Base-by-base conservation (phyloP, 2,888 invertebrate genomes). In the Zaprionus lineosus region DNA sequence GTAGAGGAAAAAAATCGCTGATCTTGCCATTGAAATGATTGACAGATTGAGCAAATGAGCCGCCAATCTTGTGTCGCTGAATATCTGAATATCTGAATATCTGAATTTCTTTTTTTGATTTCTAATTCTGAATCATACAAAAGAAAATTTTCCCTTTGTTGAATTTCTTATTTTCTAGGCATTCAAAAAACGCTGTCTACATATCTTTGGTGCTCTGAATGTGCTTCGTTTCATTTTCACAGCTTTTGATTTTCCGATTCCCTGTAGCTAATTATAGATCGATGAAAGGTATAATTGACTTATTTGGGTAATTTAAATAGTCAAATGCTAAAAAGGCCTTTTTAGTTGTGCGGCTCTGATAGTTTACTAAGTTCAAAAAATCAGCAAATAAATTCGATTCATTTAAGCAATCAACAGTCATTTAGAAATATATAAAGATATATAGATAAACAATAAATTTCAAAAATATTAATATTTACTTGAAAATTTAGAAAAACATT, bases 161-260 rank as follows among this genome's bases (percentile, higher is more conserved):
- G 8, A 18, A 26, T 18, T 28, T 46, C 36, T 44, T 53, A 28
- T 28, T 31, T 29, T 53, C 18, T n/a, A n/a, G 16, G 16, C 7
- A 44, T 51, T 57, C 28, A 57, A 40, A 15, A 40, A 18, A 41
- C 19, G 29, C 21, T 33, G 8, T 18, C 43, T 4, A 18, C 14
- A 15, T 16, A 50, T 28, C 37, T 16, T 43, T 15, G 19, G 26
- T 47, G 46, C 33, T 36, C 37, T 14, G 18, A 63, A 55, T 69
- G 31, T 46, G 59, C 33, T 33, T 53, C 53, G 52, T 50, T 50
- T 46, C 29, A 34, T 26, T 69, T 21, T 19, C 48, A 53, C 24
- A 28, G 24, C n/a, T n/a, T 43, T 8, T n/a, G 6, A 1, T n/a
- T 24, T 29, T 31, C 14, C 12, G 4, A 29, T 67, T 29, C 26